A percentile compares a stretch with the other conserved stretches of the same genome.
Conservation (phyloP, 2,113 vertebrate genomes). For the Podarcis raffonei region DNA sequence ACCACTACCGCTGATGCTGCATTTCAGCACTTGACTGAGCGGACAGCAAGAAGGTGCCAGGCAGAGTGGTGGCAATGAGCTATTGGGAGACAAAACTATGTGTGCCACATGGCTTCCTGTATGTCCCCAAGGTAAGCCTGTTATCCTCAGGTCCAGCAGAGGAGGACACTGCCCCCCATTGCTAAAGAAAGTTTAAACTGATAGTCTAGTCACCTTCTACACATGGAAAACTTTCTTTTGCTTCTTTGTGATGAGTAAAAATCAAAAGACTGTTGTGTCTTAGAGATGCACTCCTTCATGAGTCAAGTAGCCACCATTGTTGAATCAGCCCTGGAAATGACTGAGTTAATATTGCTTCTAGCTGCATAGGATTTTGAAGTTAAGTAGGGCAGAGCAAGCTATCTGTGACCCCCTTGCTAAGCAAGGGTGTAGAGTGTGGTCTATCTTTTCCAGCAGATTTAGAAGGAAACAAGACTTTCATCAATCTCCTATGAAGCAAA, state of each 20-base stretch:
- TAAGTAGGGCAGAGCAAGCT: background rate
- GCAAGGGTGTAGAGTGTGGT: background rate
- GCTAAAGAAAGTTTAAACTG: background rate
- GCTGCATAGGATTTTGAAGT: background rate
- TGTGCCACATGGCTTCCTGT: background rate
- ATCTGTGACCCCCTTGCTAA: background rate
- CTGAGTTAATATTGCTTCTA: background rate
- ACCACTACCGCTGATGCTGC: too few species aligned
- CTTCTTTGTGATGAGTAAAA: too few species aligned
- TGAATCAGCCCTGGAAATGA: background rate
- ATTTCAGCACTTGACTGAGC: background rate
- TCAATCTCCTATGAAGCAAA: background rate
- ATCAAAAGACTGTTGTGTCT: background rate
- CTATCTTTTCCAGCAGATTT: background rate
- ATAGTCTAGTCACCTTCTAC: background rate
- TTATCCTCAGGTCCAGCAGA: too few species aligned
- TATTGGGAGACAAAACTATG: background rate
- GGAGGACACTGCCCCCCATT: too few species aligned
- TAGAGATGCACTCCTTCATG: background rate
- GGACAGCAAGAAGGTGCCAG: background rate
- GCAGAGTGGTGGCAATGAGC: background rate
- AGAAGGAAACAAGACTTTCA: background rate
- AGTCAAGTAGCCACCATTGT: background rate
- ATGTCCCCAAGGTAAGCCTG: background rate
- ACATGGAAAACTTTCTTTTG: background rate